phyloP scores from a whole-genome alignment of 1,140 invertebrate genomes.

The Pseudomyrmex dendroicus region DNA sequence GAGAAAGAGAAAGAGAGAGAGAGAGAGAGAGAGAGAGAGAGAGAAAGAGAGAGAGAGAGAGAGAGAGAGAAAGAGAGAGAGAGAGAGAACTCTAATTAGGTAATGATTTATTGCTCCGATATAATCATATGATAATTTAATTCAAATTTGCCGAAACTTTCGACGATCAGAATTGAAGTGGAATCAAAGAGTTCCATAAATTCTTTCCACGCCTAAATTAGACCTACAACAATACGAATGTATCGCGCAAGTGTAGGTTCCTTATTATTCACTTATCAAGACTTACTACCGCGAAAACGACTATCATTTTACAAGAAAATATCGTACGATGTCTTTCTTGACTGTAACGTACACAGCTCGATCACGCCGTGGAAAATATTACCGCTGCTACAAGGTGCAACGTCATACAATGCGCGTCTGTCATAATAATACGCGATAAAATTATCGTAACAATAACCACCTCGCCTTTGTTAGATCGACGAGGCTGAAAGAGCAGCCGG shows the following conservation, averaged over 20 bases:
- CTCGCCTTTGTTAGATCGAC: conserved; percentile 67
- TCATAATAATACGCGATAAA: conserved; percentile 63
- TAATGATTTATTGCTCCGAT: conserved; percentile 30
- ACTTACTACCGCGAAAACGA: conserved; percentile 21
- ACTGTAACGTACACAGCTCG: conserved; percentile 6
- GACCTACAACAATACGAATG: neutral
- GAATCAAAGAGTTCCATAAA: conserved; percentile 37
- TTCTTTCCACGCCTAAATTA: conserved; percentile 35
- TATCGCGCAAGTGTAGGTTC: conserved; percentile 8
- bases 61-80: too few species aligned
- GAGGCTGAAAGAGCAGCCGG: conserved; percentile 12
- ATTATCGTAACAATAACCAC: conserved; percentile 54
- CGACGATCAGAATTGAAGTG: conserved; percentile 5
- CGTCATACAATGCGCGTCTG: conserved; percentile 51
- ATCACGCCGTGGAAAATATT: conserved; percentile 18
- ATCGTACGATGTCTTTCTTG: conserved; percentile 49
- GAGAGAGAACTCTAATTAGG: too few species aligned
- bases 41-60: too few species aligned
- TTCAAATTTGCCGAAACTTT: conserved; percentile 34
- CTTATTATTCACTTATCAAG: conserved; percentile 65
- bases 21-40: too few species aligned
- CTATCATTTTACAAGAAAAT: conserved; percentile 30
- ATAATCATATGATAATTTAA: conserved; percentile 58
- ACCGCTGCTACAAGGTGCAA: conserved; percentile 29
- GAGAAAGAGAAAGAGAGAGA: too few species aligned